Percentiles rank a stretch among this genome's conserved stretches.
Evolutionary conservation across 2,113 vertebrate genomes (phyloP).

Genomic region (Aepyceros melampus): DNA sequence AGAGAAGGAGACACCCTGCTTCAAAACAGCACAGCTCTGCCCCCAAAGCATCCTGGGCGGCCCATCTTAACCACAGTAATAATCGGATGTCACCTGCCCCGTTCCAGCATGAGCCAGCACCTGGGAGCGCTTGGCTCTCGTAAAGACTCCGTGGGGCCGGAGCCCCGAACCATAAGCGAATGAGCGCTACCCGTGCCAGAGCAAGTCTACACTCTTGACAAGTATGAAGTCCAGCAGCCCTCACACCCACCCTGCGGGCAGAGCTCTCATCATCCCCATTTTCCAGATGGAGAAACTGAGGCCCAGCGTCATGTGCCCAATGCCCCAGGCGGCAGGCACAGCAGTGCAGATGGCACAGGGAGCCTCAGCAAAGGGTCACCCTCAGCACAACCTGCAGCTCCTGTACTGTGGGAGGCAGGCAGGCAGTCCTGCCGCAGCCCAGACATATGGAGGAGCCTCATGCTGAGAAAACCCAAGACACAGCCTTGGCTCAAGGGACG

Average conservation of each 20-base stretch:
- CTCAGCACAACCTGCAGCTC: background rate
- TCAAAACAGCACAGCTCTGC: background rate
- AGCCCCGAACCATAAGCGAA: accelerated
- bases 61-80: background rate
- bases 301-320: background rate
- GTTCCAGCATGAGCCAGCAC: background rate
- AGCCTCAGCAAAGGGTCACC: background rate
- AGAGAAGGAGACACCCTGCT: too few relatives aligned
- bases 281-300: background rate
- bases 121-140: background rate
- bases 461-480: background rate
- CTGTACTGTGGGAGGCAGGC: background rate
- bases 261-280: background rate
- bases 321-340: accelerated
- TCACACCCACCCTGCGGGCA: accelerated
- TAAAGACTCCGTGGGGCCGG: accelerated
- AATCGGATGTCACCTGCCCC: accelerated
- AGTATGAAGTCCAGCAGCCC: background rate
- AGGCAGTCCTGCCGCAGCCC: background rate
- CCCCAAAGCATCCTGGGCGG: accelerated
- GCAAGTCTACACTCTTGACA: too few relatives aligned
- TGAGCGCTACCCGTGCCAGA: accelerated
- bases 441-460: background rate
- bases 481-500: accelerated
- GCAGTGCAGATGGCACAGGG: background rate